Percentiles rank a stretch among this genome's conserved stretches.
phyloP scores from a whole-genome alignment of 1,140 invertebrate species.

The Adelges cooleyi region DNA sequence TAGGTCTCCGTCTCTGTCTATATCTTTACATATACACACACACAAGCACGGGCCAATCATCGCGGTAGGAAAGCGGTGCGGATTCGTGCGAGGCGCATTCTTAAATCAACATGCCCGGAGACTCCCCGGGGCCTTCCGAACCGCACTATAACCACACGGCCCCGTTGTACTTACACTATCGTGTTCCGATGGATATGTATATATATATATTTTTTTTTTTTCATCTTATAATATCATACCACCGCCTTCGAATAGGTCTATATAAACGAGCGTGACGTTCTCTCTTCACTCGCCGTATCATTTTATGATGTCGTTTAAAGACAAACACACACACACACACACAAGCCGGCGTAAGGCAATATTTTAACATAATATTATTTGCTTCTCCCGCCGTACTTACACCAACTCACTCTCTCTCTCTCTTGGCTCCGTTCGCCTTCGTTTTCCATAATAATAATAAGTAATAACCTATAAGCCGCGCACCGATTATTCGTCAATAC shows the following conservation, averaged over 20 bases:
- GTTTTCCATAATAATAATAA: too few species aligned
- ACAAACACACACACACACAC: neutral
- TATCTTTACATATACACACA: neutral
- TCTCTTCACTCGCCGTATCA: slow-evolving; percentile 8
- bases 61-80: slow-evolving; percentile 20
- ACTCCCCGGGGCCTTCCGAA: slow-evolving; percentile 18
- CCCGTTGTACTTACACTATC: neutral
- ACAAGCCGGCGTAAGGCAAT: neutral
- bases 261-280: slow-evolving; percentile 20
- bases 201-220: too few species aligned
- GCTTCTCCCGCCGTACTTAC: too few species aligned
- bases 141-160: neutral
- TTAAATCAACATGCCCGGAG: slow-evolving; percentile 25
- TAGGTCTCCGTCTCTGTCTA: too few species aligned
- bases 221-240: too few species aligned
- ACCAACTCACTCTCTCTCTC: too few species aligned
- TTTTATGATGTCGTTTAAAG: slow-evolving; percentile 13
- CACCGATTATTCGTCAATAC: too few species aligned
- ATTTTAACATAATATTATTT: slow-evolving; percentile 1
- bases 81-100: slow-evolving; percentile 21
- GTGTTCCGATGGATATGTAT: neutral
- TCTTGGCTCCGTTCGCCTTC: too few species aligned
- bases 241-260: neutral
- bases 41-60: slow-evolving; percentile 4
- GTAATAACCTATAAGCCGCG: too few species aligned